Evolutionary conservation across 2,888 invertebrate genomes (phyloP).

Genomic region (Leucophenga montana): DNA sequence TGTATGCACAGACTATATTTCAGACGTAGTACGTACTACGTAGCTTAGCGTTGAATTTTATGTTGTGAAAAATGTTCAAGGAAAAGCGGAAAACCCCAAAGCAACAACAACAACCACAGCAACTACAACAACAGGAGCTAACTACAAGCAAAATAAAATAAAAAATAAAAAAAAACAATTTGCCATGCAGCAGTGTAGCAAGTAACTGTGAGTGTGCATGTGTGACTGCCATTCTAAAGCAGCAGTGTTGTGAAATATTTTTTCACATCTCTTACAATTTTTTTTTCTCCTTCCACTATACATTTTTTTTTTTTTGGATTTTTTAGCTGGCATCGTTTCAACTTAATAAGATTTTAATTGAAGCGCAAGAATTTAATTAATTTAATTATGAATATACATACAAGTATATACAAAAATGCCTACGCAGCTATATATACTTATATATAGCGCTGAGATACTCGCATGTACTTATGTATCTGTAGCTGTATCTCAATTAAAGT

Average conservation of each 20-base stretch:
- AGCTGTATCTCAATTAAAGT: background rate
- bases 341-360: conserved; percentile 69
- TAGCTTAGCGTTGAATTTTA: conserved; percentile 17
- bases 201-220: too few species aligned
- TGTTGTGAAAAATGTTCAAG: conserved; percentile 14
- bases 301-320: background rate
- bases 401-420: conserved; percentile 32
- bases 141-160: background rate
- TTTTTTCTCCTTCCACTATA: background rate
- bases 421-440: conserved; percentile 15
- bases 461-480: too few species aligned
- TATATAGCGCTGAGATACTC: too few species aligned
- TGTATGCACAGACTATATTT: too few species aligned
- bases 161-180: background rate
- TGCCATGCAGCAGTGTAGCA: background rate
- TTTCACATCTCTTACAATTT: background rate
- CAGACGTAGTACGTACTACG: too few species aligned
- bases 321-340: conserved; percentile 38
- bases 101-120: background rate
- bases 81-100: conserved; percentile 7
- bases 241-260: background rate
- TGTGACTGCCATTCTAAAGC: conserved; percentile 24
- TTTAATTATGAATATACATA: conserved; percentile 54
- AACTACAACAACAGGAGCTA: too few species aligned
- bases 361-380: conserved; percentile 69